These are phyloP conservation scores for Cynopterus brachyotis DNA, from an alignment of 2,113 vertebrate genomes.

Conservation along the genomic window DNA sequence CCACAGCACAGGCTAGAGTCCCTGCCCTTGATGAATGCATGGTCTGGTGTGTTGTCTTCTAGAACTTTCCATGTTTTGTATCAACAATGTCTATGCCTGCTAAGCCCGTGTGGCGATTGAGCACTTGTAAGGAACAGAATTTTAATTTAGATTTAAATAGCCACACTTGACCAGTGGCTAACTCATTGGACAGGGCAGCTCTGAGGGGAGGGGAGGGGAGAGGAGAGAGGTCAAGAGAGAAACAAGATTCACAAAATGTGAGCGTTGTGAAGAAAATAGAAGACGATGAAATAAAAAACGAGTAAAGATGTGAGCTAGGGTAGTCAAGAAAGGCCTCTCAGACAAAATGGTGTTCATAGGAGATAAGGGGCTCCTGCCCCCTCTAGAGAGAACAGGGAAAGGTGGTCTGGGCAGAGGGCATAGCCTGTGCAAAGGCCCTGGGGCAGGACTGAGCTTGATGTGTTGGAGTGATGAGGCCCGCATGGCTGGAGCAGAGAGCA, in stretches of 20 bases:
- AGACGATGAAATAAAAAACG: background rate
- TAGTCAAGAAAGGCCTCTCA: background rate
- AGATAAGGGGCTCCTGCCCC: background rate
- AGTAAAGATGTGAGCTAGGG: background rate
- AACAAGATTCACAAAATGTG: background rate
- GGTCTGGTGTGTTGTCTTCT: background rate
- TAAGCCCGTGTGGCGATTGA: background rate
- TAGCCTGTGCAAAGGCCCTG: background rate
- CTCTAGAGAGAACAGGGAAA: background rate
- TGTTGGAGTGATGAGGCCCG: background rate
- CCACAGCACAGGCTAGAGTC: background rate
- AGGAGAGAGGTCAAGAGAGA: background rate
- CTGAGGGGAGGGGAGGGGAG: background rate
- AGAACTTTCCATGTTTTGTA: background rate
- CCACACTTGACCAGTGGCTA: background rate
- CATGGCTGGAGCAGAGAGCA: background rate
- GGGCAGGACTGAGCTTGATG: background rate
- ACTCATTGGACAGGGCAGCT: background rate
- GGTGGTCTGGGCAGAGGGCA: background rate
- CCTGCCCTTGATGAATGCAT: background rate
- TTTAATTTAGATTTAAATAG: background rate
- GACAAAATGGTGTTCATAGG: background rate
- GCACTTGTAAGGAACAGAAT: background rate
- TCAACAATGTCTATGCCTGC: background rate
- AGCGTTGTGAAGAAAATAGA: background rate